Evolutionary conservation across 2,113 vertebrate genomes (phyloP).

Genomic region (Murina feae): DNA sequence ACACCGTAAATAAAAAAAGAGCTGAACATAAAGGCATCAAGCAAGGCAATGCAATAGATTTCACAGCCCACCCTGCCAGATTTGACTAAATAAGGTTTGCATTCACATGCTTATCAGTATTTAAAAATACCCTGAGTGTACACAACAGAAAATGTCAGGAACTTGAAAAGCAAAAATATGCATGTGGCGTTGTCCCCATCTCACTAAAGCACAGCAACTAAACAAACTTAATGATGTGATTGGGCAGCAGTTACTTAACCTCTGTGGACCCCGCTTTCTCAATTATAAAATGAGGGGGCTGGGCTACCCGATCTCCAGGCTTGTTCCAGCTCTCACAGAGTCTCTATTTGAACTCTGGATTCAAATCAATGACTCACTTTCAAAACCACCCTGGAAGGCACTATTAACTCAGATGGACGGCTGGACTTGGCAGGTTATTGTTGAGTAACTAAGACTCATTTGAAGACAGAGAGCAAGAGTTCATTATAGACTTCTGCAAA

Average conservation of each 20-base stretch:
- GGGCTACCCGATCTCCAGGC: background rate
- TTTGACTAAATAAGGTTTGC: slow-evolving; percentile 16
- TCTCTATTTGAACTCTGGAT: background rate
- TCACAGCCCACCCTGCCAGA: slow-evolving; percentile 22
- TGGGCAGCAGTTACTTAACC: slow-evolving; percentile 7
- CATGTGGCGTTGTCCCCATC: slow-evolving; percentile 27
- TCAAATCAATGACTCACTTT: slow-evolving; percentile 53
- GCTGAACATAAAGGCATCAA: background rate
- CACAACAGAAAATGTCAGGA: slow-evolving; percentile 60
- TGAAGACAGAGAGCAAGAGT: background rate
- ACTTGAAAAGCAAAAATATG: slow-evolving; percentile 48
- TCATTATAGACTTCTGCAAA: background rate
- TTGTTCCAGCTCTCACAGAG: background rate
- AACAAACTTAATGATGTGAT: slow-evolving; percentile 62
- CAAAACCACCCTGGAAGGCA: slow-evolving; percentile 2
- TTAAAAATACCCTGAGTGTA: slow-evolving; percentile 52
- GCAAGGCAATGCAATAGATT: background rate
- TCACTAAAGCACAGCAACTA: slow-evolving; percentile 25
- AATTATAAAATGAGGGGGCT: background rate
- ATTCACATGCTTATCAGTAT: slow-evolving; percentile 37
- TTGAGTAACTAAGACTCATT: background rate
- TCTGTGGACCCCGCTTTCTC: slow-evolving; percentile 20
- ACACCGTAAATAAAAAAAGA: slow-evolving; percentile 22
- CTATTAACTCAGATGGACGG: background rate
- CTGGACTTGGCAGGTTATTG: background rate